Base-by-base conservation (phyloP, 92 coral and sea anemone genomes). In the Zoanthus solanderi region DNA sequence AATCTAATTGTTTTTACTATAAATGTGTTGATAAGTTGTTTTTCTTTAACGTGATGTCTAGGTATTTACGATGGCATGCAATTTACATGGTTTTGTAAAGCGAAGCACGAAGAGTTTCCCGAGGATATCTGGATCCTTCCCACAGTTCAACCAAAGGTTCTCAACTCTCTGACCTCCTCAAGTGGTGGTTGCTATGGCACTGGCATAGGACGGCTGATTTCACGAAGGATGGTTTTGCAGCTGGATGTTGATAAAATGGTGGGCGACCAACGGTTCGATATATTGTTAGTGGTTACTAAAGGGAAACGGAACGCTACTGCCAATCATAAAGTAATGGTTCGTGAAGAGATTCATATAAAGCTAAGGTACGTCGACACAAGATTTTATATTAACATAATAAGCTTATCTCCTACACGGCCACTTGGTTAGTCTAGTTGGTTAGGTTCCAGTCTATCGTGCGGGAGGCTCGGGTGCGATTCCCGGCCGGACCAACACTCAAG, bases 31-130 rank as follows among this genome's bases (percentile, higher is more conserved):
- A 8, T 11, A 45, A 15, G 2, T 15, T 17, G 9, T 42, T 42
- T 44, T n/a, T 31, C 7, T 45, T 13, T 46, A 50, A 77, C 28
- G 31, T 34, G 23, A 29, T 28, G n/a, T 81, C 11, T n/a, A 81
- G 85, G 85, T 81, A 79, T 79, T 12, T 85, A 95, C 73, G 67
- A 71, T 4, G 96, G 90, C 17, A 31, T 95, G 63, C 83, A 95
- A 67, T 94, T 95, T 58, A 87, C 91, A 4, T 96, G 99, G 99
- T 78, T 95, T 37, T 96, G 99, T 83, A 93, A 89, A 54, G 90
- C 94, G 71, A 88, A 82, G 0, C 71, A 90, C 57, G 94, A 94
- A 65, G 72, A 65, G 29, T 96, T 96, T 52, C 93, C 93, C 1
- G 75, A 90, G 32, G 71, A 93, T 48, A 84, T 76, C 9, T 71